These are phyloP conservation scores for Tiphia femorata DNA, from an alignment of 2,888 invertebrate genomes.

Conservation along the genomic window DNA sequence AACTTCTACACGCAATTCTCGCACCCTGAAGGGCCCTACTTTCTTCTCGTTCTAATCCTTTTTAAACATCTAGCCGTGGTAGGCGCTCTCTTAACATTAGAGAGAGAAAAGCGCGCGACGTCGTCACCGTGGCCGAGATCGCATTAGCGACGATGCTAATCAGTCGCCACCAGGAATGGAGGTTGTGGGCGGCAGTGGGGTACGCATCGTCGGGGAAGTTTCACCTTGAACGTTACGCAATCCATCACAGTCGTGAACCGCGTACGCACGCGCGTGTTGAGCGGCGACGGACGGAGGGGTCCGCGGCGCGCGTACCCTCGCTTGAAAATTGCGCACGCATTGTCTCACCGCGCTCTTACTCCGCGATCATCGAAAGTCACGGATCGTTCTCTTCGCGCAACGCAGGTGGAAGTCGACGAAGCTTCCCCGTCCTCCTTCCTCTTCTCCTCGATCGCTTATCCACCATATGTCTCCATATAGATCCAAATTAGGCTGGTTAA, in stretches of 20 bases:
- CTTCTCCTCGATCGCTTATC: too few relatives aligned
- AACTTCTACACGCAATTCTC: too few relatives aligned
- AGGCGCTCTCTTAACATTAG: too few relatives aligned
- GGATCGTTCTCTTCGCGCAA: too few relatives aligned
- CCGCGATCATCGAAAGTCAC: neutral
- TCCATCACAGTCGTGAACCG: too few relatives aligned
- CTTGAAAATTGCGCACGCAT: conserved; percentile 10
- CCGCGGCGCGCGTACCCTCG: too few relatives aligned
- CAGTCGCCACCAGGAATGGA: conserved; percentile 21
- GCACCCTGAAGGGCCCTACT: too few relatives aligned
- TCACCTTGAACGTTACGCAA: conserved; percentile 62
- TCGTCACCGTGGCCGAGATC: conserved; percentile 21
- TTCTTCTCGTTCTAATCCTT: too few relatives aligned
- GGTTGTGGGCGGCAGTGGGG: conserved; percentile 16
- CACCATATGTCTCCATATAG: too few relatives aligned
- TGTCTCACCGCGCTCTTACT: neutral
- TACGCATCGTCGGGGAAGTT: conserved; percentile 43
- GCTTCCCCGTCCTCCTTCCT: neutral
- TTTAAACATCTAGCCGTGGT: too few relatives aligned
- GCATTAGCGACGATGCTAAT: conserved; percentile 36
- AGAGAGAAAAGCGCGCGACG: too few relatives aligned
- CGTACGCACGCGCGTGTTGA: conserved; percentile 10
- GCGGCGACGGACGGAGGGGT: conserved; percentile 26
- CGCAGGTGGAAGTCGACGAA: neutral
- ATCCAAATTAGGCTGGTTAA: too few relatives aligned